Evolutionary conservation across 2,888 invertebrate species (phyloP).

Genomic region (Heliconius aoede): DNA sequence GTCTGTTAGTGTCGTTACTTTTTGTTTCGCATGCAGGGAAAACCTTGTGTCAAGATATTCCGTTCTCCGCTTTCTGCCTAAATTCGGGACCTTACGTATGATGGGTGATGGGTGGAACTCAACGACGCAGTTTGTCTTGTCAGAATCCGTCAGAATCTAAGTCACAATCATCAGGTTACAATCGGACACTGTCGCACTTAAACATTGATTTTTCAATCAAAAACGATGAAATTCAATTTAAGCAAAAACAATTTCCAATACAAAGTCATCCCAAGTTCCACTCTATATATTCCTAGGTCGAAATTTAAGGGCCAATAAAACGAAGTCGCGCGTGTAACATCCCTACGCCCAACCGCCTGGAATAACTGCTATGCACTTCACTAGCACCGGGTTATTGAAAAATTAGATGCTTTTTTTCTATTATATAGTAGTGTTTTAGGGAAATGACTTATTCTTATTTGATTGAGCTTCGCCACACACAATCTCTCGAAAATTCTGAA

Average conservation of each 20-base stretch:
- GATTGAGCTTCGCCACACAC: background rate
- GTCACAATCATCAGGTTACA: no score
- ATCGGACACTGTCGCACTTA: no score
- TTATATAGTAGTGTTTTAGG: background rate
- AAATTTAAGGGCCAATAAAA: conserved; percentile 56
- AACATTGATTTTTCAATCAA: no score
- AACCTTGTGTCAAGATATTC: no score
- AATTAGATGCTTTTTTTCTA: conserved; percentile 14
- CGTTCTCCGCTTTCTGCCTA: no score
- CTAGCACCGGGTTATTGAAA: conserved; percentile 33
- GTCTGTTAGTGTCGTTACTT: no score
- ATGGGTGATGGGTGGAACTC: no score
- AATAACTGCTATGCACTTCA: conserved; percentile 38
- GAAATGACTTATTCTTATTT: background rate
- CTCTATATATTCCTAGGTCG: conserved; percentile 38
- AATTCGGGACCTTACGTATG: no score
- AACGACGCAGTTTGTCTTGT: no score
- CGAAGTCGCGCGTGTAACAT: conserved; percentile 55
- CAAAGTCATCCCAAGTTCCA: background rate
- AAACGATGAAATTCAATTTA: conserved; percentile 1
- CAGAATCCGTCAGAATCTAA: no score
- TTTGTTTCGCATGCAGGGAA: no score
- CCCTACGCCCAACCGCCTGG: conserved; percentile 31
- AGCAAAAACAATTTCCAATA: conserved; percentile 12
- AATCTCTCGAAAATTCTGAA: background rate